Evolutionary conservation across 2,888 invertebrate genomes (phyloP), one percentile per base, ranked within the genome.

Genomic region (Leptinotarsa tumamoca): DNA sequence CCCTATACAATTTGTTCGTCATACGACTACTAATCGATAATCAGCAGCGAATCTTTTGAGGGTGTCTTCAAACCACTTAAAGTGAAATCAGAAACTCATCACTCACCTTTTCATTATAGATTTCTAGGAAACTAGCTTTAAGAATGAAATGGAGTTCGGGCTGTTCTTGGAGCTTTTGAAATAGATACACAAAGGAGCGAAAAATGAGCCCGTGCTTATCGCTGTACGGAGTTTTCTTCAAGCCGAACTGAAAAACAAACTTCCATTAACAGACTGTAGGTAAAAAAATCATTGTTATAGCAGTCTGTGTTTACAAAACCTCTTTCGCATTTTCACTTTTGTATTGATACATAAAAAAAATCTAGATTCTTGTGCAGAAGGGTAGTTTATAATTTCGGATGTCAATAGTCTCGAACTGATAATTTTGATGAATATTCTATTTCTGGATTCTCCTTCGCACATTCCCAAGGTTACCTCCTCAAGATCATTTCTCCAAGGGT

Each of bases 31-130:
- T 7, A 18, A 54, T 54, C 18, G 18, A 54, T 54, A 13, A 54
- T 10, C 18, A 54, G n/a, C 5, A 54, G 43, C 10, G 43, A 43
- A 10, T 43, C 43, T 43, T 43, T 51, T 68, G n/a, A 72, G 58
- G 68, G 33, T 56, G 17, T 70, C 15, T 50, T n/a, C 52, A 49
- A 49, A 49, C n/a, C 17, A n/a, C 27, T 67, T 43, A 13, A 67
- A 66, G 43, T 33, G 66, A 66, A 43, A 66, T 66, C 7, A 66
- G 49, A 49, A 52, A 61, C 23, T 23, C 67, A 15, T 23, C 5
- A 83, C 88, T 88, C 88, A 97, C 98, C 93, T 98, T 97, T 90
- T 98, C 98, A 87, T 98, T 98, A 89, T 98, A 98, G 81, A 98
- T 97, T 90, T 98, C 98, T 84, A 98, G 90, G 89, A 97, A 98